phyloP scores from a whole-genome alignment of 2,113 vertebrate genomes.

The Notarius quadriscutis region DNA sequence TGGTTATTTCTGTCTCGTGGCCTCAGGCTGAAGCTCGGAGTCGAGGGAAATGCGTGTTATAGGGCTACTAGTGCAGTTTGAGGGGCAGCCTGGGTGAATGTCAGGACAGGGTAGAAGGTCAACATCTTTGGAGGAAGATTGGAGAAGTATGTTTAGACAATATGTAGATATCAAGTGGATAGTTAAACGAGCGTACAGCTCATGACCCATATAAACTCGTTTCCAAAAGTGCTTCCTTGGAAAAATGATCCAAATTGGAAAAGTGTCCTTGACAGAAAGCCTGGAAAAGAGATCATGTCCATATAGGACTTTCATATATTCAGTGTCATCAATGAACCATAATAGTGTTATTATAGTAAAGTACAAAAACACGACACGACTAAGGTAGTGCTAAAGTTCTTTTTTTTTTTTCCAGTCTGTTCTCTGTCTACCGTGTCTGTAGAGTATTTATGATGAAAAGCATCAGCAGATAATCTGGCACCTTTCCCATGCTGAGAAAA shows the following conservation, averaged over 20 bases:
- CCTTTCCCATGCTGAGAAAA: background rate
- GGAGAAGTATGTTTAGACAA: background rate
- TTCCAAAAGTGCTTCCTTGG: background rate
- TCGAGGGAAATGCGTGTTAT: constrained; percentile 30
- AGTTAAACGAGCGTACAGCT: background rate
- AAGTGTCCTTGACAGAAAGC: too few relatives aligned
- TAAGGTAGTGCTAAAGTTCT: background rate
- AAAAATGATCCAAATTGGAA: background rate
- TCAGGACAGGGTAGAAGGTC: constrained; percentile 40
- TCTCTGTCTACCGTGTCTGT: background rate
- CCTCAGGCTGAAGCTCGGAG: constrained; percentile 36
- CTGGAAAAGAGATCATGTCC: background rate
- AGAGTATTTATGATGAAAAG: background rate
- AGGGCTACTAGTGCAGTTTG: constrained; percentile 27
- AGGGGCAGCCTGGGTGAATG: constrained; percentile 26
- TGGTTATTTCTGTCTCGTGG: constrained; percentile 52
- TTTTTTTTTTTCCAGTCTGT: background rate
- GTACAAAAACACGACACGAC: background rate
- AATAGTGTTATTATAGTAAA: background rate
- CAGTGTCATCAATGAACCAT: background rate
- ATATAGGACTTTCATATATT: background rate
- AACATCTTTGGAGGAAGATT: constrained; percentile 19
- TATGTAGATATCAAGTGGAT: background rate
- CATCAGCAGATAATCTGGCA: background rate
- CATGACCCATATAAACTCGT: constrained; percentile 34